These are phyloP conservation scores for Larimichthys crocea DNA, from an alignment of 2,113 vertebrate species.

Conservation along the genomic window DNA sequence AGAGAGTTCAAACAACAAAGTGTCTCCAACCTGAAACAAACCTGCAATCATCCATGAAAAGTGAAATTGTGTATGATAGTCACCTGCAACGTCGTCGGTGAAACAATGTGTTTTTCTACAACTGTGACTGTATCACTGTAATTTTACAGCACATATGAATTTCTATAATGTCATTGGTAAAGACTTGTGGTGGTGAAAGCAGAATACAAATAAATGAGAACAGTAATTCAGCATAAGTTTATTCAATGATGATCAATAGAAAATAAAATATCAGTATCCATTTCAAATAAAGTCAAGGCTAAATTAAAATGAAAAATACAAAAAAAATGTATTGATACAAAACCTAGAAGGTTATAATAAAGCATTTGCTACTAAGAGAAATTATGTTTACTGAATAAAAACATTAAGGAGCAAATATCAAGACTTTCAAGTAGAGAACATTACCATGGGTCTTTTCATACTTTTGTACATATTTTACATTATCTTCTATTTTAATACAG, in stretches of 20 bases:
- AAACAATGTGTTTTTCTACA: not conserved
- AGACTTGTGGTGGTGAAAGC: not conserved
- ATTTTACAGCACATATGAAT: not conserved
- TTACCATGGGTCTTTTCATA: constrained; percentile 81
- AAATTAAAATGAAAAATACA: constrained; percentile 83
- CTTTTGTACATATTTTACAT: constrained; percentile 85
- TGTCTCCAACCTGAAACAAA: constrained; percentile 63
- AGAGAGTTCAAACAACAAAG: constrained; percentile 44
- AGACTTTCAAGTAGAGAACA: constrained; percentile 86
- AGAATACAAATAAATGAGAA: constrained; percentile 37
- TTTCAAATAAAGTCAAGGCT: constrained; percentile 81
- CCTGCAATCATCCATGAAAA: not conserved
- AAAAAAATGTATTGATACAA: constrained; percentile 84
- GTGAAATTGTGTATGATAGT: not conserved
- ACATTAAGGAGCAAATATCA: constrained; percentile 82
- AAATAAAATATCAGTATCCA: constrained; percentile 83
- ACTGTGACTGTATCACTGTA: too few species aligned
- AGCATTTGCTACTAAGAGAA: constrained; percentile 85
- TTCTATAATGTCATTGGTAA: not conserved
- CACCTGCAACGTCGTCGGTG: not conserved
- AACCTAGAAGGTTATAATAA: constrained; percentile 82
- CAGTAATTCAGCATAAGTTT: constrained; percentile 80
- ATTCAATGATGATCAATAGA: constrained; percentile 85
- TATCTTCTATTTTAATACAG: constrained; percentile 82
- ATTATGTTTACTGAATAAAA: constrained; percentile 82